Evolutionary conservation across 2,113 vertebrate species (phyloP), one percentile per base, ranked within the genome.

Genomic region (Dinomys branickii): DNA sequence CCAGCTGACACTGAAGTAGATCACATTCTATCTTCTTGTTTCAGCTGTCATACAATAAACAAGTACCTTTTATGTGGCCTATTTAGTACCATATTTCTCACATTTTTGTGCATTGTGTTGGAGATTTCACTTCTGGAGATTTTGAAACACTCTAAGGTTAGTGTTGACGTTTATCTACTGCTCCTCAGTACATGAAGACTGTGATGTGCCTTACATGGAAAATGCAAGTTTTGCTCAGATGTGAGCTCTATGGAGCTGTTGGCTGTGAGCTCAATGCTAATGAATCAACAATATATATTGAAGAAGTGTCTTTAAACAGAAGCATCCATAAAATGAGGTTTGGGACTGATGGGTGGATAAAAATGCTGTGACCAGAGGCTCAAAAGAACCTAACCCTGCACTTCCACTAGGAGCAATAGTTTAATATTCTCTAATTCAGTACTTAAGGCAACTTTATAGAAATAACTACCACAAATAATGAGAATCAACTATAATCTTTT

Each of bases 261-360:
- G 19, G 5, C 56, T 90, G 11, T 50, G 61, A 93, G 33, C 11
- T 58, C 41, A 65, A 7, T 50, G 35, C 47, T 73, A 41, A 90
- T 35, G 22, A 82, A 89, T 78, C 41, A 94, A 61, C 28, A 61
- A n/a, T 91, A 84, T 20, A 26, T 47, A 82, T 24, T 85, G 28
- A 86, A 80, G 47, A 97, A 71, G 7, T 10, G 59, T 78, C 93
- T 90, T 85, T 83, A 92, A 88, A 92, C 35, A 95, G 44, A 84
- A 90, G 85, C 50, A 85, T 52, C 61, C 24, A 52, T 56, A 52
- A 95, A 89, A 88, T 28, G 77, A 81, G 17, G 33, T 13, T 77
- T 73, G 20, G 33, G 56, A 69, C 61, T 33, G 13, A 94, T 63
- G 59, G 24, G 35, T 44, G 89, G 84, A 86, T 58, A 9, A 91